phyloP scores from a whole-genome alignment of 2,888 invertebrate genomes.

The Drosophila testacea region DNA sequence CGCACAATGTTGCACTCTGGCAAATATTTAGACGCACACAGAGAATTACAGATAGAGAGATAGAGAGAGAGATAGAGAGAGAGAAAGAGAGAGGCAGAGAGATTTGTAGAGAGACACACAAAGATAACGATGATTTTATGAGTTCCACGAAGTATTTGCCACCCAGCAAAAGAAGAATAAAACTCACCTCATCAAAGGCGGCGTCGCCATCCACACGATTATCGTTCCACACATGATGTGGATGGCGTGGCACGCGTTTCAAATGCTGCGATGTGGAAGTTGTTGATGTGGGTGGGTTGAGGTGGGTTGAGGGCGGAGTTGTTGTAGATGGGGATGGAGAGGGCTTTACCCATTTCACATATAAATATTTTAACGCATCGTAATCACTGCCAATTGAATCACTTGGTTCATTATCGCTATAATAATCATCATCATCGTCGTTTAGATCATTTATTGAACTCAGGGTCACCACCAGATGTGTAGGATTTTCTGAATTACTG shows the following conservation, averaged over 20 bases:
- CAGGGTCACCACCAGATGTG: slow-evolving; percentile 5
- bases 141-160: slow-evolving; percentile 46
- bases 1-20: slow-evolving; percentile 30
- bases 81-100: slow-evolving; percentile 1
- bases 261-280: not conserved
- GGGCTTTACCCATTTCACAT: not conserved
- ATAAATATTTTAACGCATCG: slow-evolving; percentile 3
- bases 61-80: not conserved
- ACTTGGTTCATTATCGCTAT: slow-evolving; percentile 46
- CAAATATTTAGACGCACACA: slow-evolving; percentile 48
- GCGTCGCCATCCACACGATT: slow-evolving; percentile 48
- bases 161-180: slow-evolving; percentile 30
- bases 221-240: slow-evolving; percentile 21
- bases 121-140: slow-evolving; percentile 57
- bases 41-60: not conserved
- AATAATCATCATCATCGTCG: slow-evolving; percentile 37
- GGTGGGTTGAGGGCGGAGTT: not conserved
- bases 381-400: slow-evolving; percentile 42
- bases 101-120: slow-evolving; percentile 10
- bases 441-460: slow-evolving; percentile 15
- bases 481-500: slow-evolving; percentile 7
- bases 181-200: slow-evolving; percentile 63
- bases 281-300: not conserved
- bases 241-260: slow-evolving; percentile 64
- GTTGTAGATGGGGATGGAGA: not conserved